These are phyloP conservation scores for Crocodylus rhombifer DNA, from an alignment of 2,797 vertebrate species.

Conservation along the genomic window DNA sequence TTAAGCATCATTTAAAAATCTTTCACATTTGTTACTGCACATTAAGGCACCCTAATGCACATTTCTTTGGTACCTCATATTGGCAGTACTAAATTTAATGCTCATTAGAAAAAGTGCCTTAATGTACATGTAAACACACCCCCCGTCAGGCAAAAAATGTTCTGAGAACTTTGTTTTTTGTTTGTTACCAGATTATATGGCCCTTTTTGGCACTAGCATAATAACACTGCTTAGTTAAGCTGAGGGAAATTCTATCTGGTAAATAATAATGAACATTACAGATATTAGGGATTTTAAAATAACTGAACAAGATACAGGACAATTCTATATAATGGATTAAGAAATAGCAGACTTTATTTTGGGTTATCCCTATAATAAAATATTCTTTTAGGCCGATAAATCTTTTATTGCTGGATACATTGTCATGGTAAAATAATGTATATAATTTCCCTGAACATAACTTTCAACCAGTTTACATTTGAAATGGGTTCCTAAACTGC, in stretches of 20 bases:
- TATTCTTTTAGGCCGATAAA: background rate
- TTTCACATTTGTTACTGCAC: no score
- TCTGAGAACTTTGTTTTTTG: background rate
- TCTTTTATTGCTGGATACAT: background rate
- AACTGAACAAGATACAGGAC: background rate
- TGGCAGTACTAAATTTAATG: no score
- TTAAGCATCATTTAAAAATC: no score
- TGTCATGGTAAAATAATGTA: background rate
- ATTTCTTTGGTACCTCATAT: no score
- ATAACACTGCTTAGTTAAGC: background rate
- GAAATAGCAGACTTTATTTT: background rate
- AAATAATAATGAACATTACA: background rate
- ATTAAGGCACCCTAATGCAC: no score
- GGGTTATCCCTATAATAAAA: background rate
- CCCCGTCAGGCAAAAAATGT: background rate
- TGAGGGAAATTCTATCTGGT: background rate
- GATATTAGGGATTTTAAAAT: background rate
- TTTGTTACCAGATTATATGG: background rate
- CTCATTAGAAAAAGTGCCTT: no score
- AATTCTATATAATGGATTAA: background rate
- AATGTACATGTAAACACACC: no score
- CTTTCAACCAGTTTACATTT: slow-evolving; percentile 31
- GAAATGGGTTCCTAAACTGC: background rate
- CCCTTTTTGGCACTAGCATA: background rate
- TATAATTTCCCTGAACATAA: background rate